These are phyloP conservation scores for Dasyprocta punctata DNA, from an alignment of 2,113 vertebrate genomes.

Conservation along the genomic window DNA sequence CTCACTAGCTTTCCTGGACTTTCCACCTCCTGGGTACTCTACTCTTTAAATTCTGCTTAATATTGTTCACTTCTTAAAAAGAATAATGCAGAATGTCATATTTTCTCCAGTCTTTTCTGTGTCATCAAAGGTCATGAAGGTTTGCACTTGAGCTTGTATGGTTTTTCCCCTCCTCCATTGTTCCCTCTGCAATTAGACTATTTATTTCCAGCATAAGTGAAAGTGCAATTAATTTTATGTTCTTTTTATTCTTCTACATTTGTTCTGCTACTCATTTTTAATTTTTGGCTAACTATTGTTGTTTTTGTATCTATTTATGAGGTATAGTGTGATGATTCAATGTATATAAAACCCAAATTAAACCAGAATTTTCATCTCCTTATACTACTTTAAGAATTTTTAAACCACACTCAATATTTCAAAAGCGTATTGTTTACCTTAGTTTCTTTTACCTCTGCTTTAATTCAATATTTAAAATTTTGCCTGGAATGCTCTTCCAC, in stretches of 20 bases:
- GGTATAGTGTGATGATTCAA: background rate
- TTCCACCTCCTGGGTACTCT: background rate
- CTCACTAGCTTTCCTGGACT: rapidly evolving
- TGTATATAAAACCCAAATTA: background rate
- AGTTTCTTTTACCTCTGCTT: background rate
- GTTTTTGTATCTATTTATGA: background rate
- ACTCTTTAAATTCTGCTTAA: background rate
- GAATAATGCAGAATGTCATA: background rate
- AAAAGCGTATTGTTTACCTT: background rate
- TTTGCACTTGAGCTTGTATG: background rate
- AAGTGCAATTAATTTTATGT: background rate
- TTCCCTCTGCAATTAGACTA: background rate
- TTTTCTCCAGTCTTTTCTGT: background rate
- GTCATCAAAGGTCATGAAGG: background rate
- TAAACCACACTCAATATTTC: background rate
- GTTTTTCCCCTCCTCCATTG: background rate
- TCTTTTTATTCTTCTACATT: background rate
- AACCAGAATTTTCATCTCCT: background rate
- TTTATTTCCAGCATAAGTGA: background rate
- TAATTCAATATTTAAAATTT: background rate
- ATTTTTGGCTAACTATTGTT: background rate
- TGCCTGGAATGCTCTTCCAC: background rate
- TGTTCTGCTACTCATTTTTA: background rate
- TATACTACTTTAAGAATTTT: background rate
- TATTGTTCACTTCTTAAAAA: background rate